A percentile compares a stretch with the other conserved stretches of the same genome.
Conservation (phyloP, 2,113 vertebrate species). For the Gnathonemus longibarbis region DNA sequence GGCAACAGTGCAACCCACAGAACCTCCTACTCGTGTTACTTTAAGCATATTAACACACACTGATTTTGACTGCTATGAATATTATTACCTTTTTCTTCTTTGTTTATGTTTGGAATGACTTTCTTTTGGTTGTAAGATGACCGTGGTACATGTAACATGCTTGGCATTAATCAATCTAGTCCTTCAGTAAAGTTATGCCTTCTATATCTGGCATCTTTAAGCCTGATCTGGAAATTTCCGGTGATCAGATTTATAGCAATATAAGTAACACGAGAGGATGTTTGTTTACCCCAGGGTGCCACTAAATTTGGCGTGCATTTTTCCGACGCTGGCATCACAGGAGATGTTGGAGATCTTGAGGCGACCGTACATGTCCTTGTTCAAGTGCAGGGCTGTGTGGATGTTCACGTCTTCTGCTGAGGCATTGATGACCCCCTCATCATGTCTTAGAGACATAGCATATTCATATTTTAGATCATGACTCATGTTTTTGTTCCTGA, state of each 20-base stretch:
- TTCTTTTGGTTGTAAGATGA: background rate
- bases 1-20: background rate
- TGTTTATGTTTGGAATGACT: background rate
- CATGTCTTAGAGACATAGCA: slow-evolving; percentile 60
- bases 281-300: slow-evolving; percentile 75
- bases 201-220: background rate
- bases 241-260: background rate
- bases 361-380: slow-evolving; percentile 65
- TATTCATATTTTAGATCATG: background rate
- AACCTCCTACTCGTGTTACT: background rate
- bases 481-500: background rate
- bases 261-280: accelerated
- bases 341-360: slow-evolving; percentile 80
- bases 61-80: background rate
- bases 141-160: background rate
- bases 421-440: slow-evolving; percentile 78
- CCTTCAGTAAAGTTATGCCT: background rate
- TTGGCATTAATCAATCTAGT: background rate
- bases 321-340: slow-evolving; percentile 72
- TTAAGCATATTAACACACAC: background rate
- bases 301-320: slow-evolving; percentile 70
- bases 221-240: background rate
- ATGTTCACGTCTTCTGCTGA: slow-evolving; percentile 82
- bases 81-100: background rate
- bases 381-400: slow-evolving; percentile 66